Evolutionary conservation across 1,140 invertebrate species (phyloP).

Genomic region (Eumeta japonica): DNA sequence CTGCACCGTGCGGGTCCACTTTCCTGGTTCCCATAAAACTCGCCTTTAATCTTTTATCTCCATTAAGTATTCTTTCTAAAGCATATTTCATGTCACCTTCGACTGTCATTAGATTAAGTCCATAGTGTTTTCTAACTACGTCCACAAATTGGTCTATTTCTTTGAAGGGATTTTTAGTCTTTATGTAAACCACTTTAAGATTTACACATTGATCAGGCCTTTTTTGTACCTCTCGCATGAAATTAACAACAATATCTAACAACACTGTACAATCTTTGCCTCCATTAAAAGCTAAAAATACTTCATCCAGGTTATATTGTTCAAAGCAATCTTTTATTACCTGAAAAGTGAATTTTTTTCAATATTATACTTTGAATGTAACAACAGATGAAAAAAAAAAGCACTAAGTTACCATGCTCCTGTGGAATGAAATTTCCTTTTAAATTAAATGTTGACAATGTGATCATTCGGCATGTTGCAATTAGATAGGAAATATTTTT

Average conservation of each 20-base stretch:
- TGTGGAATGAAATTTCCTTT: too few relatives aligned
- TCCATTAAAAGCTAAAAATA: conserved; percentile 92
- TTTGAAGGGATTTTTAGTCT: conserved; percentile 73
- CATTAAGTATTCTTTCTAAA: conserved; percentile 62
- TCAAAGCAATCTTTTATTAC: conserved; percentile 53
- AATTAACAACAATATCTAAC: conserved; percentile 72
- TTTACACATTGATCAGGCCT: conserved; percentile 25
- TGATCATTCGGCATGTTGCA: too few relatives aligned
- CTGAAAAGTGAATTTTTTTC: too few relatives aligned
- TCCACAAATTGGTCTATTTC: conserved; percentile 86
- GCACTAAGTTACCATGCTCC: too few relatives aligned
- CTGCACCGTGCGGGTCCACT: conserved; percentile 76
- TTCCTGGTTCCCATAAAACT: conserved; percentile 85
- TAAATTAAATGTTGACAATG: too few relatives aligned
- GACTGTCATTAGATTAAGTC: conserved; percentile 69
- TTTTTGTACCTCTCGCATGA: conserved; percentile 61
- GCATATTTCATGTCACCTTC: conserved; percentile 72
- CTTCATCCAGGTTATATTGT: conserved; percentile 65
- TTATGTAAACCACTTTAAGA: conserved; percentile 74
- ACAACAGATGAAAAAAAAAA: neutral
- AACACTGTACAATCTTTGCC: conserved; percentile 96
- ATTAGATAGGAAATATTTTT: too few relatives aligned
- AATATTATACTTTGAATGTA: too few relatives aligned
- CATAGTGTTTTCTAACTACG: conserved; percentile 69
- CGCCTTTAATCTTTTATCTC: conserved; percentile 71